Base-by-base conservation (phyloP, 64 coral and sea anemone species). In the Astreopora myriophthalma region DNA sequence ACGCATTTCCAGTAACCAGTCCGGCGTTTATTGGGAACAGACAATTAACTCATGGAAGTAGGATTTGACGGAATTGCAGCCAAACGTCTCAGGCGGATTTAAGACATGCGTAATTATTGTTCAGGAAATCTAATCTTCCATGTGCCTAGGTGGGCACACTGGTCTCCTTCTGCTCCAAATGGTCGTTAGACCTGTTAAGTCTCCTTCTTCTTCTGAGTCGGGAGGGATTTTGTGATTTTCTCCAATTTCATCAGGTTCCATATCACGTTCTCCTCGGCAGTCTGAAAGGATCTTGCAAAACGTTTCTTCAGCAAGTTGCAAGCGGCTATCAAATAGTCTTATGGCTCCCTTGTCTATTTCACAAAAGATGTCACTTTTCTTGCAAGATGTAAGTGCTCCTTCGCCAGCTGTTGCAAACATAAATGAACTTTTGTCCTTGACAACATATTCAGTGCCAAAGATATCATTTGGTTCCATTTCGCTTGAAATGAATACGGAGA, bases 201-300 rank as follows among this genome's bases (percentile, higher is more conserved):
- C 72, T 42, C 9, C 35, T 60, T 89, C 87, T 30, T 89, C 57
- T 89, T 79, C 87, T 29, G 87, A 79, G 87, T 38, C n/a, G 61
- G 51, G 87, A 79, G 74, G n/a, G 36, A 42, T 76, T 39, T 76
- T 29, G 32, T 76, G 73, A 76, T 89, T 75, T 60, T 76, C 8
- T 65, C 32, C 87, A 76, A 74, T 74, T 74, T 89, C 71, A 76
- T 89, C 86, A 84, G 36, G 5, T 36, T 92, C 82, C 20, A 40
- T 64, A 68, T 86, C 81, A 68, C 23, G 34, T 74, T 92, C 82
- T 49, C 55, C 0, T 86, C 51, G n/a, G n/a, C n/a, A n/a, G n/a
- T n/a, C n/a, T n/a, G 81, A 86, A 86, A 86, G 82, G 77, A 85
- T 78, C 70, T 92, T 78, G 57, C 80, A 92, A 71, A 86, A 86